Evolutionary conservation across 2,888 invertebrate genomes (phyloP), one percentile per base, ranked within the genome.

Genomic region (Pachydiplax longipennis): DNA sequence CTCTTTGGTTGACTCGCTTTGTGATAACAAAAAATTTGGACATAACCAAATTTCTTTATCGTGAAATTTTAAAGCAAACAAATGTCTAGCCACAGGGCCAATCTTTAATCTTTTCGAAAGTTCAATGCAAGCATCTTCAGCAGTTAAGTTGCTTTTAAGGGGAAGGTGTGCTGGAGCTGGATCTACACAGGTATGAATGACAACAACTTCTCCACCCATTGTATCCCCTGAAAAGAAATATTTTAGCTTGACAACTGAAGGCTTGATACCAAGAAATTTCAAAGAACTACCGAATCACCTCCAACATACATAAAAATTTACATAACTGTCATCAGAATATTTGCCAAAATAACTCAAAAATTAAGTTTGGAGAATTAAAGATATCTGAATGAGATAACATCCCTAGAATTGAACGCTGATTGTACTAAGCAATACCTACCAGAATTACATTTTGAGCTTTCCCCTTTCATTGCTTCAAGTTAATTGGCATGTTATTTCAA

Each of bases 51-150:
- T 94, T 92, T 95, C 95, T 91, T 95, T 95, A 80, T 95, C 95
- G 92, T 95, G 95, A 92, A 96, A 95, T 93, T 97, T 95, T 82
- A 98, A 94, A 25, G 97, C 96, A 94, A 98, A 98, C 90, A 98
- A 94, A 92, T 97, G 96, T 91, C 97, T 95, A 80, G 97, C 96
- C 53, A 97, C 94, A 8, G 98, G 97, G 90, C 97, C 96, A 93
- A 98, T 97, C 18, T 95, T 95, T 92, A 97, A 94, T 92, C 95
- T 94, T 93, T 96, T 96, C 93, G 97, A 97, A 92, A 97, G 94
- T 93, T 95, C 93, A 92, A 96, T 95, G 93, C 97, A 96, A 73
- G 97, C 95, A 92, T 97, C 96, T 93, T 98, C 98, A 48, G 96
- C 96, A 65, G 95, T 93, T 93, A 95, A 94, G 22, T 61, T 83